Evolutionary conservation across 2,888 invertebrate species (phyloP).

Genomic region (Cybosia mesomella): DNA sequence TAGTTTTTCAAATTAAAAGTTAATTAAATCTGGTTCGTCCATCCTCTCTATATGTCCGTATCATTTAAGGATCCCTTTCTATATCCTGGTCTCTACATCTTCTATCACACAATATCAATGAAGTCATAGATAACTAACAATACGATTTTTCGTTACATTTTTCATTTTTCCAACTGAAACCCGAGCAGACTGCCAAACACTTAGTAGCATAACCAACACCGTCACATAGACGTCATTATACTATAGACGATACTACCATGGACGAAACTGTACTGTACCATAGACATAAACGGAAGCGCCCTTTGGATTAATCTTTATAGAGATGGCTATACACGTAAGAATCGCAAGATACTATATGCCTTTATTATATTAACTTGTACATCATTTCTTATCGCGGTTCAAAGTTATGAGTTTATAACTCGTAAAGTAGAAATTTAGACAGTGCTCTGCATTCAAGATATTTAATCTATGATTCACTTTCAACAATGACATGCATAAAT

Average conservation of each 20-base stretch:
- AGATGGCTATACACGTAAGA: background rate
- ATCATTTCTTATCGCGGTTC: constrained; percentile 38
- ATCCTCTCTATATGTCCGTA: too few relatives aligned
- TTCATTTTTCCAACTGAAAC: too few relatives aligned
- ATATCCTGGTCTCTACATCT: too few relatives aligned
- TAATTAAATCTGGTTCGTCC: too few relatives aligned
- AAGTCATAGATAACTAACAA: too few relatives aligned
- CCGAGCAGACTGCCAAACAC: background rate
- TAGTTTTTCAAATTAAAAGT: too few relatives aligned
- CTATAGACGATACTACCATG: background rate
- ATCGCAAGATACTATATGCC: background rate
- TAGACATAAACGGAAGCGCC: background rate
- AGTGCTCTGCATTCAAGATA: constrained; percentile 29
- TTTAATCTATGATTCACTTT: constrained; percentile 43
- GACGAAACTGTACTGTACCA: too few relatives aligned
- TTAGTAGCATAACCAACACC: background rate
- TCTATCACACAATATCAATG: too few relatives aligned
- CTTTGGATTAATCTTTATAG: background rate
- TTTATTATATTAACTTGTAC: constrained; percentile 13
- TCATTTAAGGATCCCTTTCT: too few relatives aligned
- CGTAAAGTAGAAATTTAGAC: constrained; percentile 25
- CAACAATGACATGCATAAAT: constrained; percentile 23
- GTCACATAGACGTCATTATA: too few relatives aligned
- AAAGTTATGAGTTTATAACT: constrained; percentile 31
- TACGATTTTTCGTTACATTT: too few relatives aligned